Evolutionary conservation across 2,888 invertebrate genomes (phyloP).

Genomic region (Lobophora halterata): DNA sequence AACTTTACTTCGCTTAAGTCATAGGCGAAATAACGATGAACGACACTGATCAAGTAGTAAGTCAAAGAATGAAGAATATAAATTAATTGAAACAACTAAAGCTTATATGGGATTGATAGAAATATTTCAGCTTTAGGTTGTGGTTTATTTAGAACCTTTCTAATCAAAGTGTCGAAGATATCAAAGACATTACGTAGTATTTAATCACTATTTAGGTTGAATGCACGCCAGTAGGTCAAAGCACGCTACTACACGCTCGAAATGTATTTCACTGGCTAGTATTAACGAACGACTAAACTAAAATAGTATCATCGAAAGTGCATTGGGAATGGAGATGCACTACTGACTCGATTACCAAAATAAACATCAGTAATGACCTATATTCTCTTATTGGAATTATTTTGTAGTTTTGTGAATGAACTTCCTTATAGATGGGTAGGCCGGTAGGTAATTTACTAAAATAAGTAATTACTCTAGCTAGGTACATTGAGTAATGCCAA

Average conservation of each 20-base stretch:
- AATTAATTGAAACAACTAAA: too few relatives aligned
- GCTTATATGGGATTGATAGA: too few relatives aligned
- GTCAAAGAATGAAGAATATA: too few relatives aligned
- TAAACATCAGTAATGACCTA: conserved; percentile 8
- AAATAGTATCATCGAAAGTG: conserved; percentile 58
- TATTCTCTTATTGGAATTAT: conserved; percentile 12
- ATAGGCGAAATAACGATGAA: too few relatives aligned
- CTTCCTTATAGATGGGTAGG: conserved; percentile 23
- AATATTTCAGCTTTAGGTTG: too few relatives aligned
- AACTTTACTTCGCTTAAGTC: too few relatives aligned
- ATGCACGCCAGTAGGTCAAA: conserved; percentile 67
- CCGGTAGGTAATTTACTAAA: too few relatives aligned
- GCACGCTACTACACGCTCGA: conserved; percentile 54
- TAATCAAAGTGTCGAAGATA: conserved; percentile 34
- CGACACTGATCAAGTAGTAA: too few relatives aligned
- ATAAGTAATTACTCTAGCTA: too few relatives aligned
- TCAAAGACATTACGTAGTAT: conserved; percentile 50
- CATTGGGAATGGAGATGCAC: conserved; percentile 37
- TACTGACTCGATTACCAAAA: conserved; percentile 23
- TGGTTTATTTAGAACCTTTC: too few relatives aligned
- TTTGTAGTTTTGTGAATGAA: conserved; percentile 20
- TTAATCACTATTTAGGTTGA: conserved; percentile 52
- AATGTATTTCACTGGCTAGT: conserved; percentile 58
- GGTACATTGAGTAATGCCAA: too few relatives aligned
- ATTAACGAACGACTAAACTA: too few relatives aligned